These are phyloP conservation scores for Cynopterus sphinx DNA, from an alignment of 2,797 vertebrate genomes.

Conservation along the genomic window DNA sequence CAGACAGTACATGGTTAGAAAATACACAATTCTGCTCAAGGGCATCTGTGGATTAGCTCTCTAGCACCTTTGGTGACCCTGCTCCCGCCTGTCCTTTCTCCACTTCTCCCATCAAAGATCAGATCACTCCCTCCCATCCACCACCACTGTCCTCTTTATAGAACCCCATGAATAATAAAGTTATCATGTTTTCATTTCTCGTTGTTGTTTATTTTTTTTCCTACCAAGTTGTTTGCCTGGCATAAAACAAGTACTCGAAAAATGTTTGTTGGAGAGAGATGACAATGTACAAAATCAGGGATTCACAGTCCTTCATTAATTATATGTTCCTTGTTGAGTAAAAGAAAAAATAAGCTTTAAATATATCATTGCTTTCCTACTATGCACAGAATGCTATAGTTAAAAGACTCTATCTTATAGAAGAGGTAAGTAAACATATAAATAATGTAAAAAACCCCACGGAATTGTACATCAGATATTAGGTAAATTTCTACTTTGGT, in stretches of 20 bases:
- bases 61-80: not conserved
- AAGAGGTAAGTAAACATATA: not conserved
- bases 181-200: conserved; percentile 8
- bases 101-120: not conserved
- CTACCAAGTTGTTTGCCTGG: not conserved
- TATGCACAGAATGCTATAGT: not conserved
- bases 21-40: not conserved
- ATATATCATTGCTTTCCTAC: not conserved
- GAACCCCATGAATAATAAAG: not conserved
- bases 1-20: not conserved
- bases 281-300: not conserved
- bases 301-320: not conserved
- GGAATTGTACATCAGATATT: not conserved
- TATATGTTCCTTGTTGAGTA: not conserved
- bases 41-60: not conserved
- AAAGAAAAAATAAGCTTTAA: not conserved
- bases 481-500: not conserved
- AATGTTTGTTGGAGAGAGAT: not conserved
- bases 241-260: not conserved
- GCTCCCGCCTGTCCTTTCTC: not conserved
- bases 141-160: not conserved
- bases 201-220: not conserved
- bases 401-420: not conserved
- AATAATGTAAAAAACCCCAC: not conserved
- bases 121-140: not conserved